phyloP scores from a whole-genome alignment of 2,797 vertebrate species.

The Hirundo rustica region DNA sequence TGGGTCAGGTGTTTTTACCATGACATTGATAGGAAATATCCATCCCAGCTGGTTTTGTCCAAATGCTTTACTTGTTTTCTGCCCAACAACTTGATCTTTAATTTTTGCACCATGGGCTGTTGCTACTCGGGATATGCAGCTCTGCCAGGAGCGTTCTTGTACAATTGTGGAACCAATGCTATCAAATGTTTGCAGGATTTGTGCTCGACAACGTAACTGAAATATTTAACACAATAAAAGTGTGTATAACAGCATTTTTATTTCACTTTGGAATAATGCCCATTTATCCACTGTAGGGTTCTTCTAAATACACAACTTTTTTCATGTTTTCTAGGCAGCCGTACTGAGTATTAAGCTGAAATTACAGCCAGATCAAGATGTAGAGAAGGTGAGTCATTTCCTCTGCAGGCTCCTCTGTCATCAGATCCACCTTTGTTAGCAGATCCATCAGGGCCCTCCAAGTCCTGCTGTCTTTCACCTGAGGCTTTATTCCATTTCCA shows the following conservation, averaged over 20 bases:
- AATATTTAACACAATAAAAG: background rate
- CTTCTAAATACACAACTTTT: background rate
- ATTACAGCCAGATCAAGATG: conserved; percentile 67
- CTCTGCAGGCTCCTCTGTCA: conserved; percentile 4
- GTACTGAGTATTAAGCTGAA: conserved; percentile 68
- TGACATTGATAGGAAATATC: background rate
- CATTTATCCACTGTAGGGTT: background rate
- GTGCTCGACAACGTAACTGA: background rate
- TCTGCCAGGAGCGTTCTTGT: background rate
- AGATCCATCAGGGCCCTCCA: background rate
- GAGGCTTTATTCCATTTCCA: background rate
- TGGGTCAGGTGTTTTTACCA: background rate
- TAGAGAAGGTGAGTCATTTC: conserved; percentile 73
- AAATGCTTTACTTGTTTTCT: background rate
- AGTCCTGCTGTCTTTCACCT: background rate
- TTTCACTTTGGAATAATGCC: background rate
- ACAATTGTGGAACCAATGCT: background rate
- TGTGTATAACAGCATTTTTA: background rate
- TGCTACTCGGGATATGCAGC: background rate
- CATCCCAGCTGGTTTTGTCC: background rate
- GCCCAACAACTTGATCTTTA: background rate
- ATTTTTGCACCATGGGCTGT: background rate
- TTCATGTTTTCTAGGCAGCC: conserved; percentile 61
- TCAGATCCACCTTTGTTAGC: background rate
- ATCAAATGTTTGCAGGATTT: background rate